A percentile compares a stretch with the other conserved stretches of the same genome.
phyloP scores from a whole-genome alignment of 2,113 vertebrate species.

The Lucifuga dentata region DNA sequence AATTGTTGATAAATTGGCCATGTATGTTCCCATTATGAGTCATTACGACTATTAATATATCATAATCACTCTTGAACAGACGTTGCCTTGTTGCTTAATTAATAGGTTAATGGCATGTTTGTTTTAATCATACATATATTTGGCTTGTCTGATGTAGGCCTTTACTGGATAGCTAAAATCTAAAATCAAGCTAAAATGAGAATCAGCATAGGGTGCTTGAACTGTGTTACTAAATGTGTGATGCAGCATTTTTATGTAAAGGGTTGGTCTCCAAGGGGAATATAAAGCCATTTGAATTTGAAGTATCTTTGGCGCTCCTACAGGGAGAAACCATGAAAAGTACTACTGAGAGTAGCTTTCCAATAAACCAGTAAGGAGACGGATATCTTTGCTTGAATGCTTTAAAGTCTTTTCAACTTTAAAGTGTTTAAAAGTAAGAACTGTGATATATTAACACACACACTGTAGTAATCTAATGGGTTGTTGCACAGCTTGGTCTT shows the following conservation, averaged over 20 bases:
- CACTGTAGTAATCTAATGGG: slow-evolving; percentile 7
- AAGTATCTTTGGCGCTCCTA: too few species aligned
- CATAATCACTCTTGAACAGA: not conserved
- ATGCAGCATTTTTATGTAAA: not conserved
- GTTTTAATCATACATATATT: not conserved
- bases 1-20: slow-evolving; percentile 9
- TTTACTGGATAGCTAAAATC: too few species aligned
- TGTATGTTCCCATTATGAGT: slow-evolving; percentile 5
- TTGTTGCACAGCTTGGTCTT: slow-evolving; percentile 8
- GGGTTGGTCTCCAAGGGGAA: not conserved
- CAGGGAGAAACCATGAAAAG: too few species aligned
- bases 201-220: too few species aligned
- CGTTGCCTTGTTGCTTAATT: not conserved
- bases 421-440: too few species aligned
- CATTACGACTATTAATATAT: slow-evolving; percentile 22
- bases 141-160: not conserved
- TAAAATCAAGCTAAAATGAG: too few species aligned
- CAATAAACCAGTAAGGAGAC: too few species aligned
- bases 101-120: not conserved
- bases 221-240: not conserved
- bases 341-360: too few species aligned
- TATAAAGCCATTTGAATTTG: not conserved
- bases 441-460: not conserved
- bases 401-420: too few species aligned
- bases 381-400: too few species aligned